Evolutionary conservation across 1,140 invertebrate genomes (phyloP), one percentile per base, ranked within the genome.

Genomic region (Paralvinella palmiformis): DNA sequence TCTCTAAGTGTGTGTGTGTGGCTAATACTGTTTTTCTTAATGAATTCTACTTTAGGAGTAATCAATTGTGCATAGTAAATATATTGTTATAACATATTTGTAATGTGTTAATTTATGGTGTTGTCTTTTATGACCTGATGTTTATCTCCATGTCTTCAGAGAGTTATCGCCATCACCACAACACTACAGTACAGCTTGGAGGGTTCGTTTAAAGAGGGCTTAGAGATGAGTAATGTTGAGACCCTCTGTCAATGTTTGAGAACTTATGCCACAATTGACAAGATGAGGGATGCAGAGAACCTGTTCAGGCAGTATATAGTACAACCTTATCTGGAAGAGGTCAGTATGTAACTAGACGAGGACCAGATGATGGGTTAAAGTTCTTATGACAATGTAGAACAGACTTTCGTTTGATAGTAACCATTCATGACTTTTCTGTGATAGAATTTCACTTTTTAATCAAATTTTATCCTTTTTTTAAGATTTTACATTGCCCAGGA

Each of bases 261-360:
- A 53, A 81, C 79, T 5, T 83, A 81, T 70, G 75, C 80, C 13
- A 69, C 79, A 5, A 81, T 84, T 55, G 81, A 81, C 63, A 80
- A 88, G 75, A 86, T 88, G 44, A 74, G 76, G 20, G 85, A 87
- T 73, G 89, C 88, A 0, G 90, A 93, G 77, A 80, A 83, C 57
- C 78, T 89, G 1, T 86, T 91, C 63, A 83, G 85, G 61, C 85
- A 86, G 64, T 84, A 89, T 74, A 83, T 91, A 44, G 85, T 94
- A 15, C 84, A 85, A 24, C 88, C 89, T 17, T 84, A 85, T 53
- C 83, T 94, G 79, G 83, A 87, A 68, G 82, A 86, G 68, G 84
- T 82, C 64, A 62, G 67, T 57, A 41, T n/a, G n/a, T n/a, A n/a
- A n/a, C n/a, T n/a, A n/a, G n/a, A n/a, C n/a, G n/a, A n/a, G n/a